Base-by-base conservation (phyloP, 2,113 vertebrate genomes). In the Lycocorax pyrrhopterus region DNA sequence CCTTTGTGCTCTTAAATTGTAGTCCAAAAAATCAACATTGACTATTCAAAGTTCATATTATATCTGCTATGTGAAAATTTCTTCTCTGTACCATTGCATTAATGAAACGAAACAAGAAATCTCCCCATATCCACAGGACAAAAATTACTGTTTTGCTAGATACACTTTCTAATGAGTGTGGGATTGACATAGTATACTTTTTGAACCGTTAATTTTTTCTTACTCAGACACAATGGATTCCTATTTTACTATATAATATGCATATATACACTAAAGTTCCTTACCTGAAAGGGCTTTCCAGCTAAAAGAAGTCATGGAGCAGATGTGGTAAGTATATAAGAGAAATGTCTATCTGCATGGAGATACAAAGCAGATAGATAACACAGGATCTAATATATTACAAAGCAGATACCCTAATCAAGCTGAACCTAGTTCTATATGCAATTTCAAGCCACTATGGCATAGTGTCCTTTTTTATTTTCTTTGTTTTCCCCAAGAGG, bases 31-130 rank as follows among this genome's bases (percentile, higher is more conserved):
- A 80, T 37, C 49, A 92, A 62, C 13, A 78, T 7, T 33, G 33
- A 51, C 27, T 62, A 60, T 74, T 86, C 32, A 58, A 90, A 60
- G 37, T 74, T 89, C 51, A 77, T 20, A 29, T 66, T 58, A 29
- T 9, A 53, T 58, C 17, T 49, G 4, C 19, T 35, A 19, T 49
- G 6, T 74, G n/a, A 74, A 90, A 77, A 74, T 66, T 74, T 86
- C 29, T 41, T 80, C 44, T 60, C 59, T 55, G 15, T 49, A 39
- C 8, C 13, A 29, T 2, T 73, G 16, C 8, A 29, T 47, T 77
- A 68, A 76, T 37, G 16, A 90, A 90, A 90, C 25, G 4, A 90
- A 95, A 81, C 22, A 67, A 52, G 51, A 95, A 89, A 77, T 77
- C 12, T 22, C 4, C 26, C 17, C 15, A 39, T 4, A 49, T 5